Evolutionary conservation across 1,140 invertebrate genomes (phyloP).

Genomic region (Achroia grisella): DNA sequence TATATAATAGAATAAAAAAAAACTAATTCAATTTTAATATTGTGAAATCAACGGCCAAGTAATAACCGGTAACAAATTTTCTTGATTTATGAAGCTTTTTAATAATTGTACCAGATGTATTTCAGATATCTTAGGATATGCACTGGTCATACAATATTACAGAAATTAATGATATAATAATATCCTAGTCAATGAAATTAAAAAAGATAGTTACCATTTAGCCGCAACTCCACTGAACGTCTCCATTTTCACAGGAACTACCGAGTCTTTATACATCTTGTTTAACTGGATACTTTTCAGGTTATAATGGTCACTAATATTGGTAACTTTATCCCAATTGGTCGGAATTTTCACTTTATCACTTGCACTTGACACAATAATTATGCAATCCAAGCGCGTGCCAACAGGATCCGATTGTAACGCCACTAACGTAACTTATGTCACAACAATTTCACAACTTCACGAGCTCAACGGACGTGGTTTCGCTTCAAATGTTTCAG

Average conservation of each 20-base stretch:
- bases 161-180: too few relatives aligned
- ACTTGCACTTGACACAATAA: conserved; percentile 35
- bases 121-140: too few relatives aligned
- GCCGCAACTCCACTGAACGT: conserved; percentile 55
- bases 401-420: background rate
- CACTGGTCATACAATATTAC: too few relatives aligned
- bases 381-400: conserved; percentile 17
- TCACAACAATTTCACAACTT: conserved; percentile 66
- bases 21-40: too few relatives aligned
- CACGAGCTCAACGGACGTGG: conserved; percentile 24
- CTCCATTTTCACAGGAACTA: conserved; percentile 57
- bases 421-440: conserved; percentile 31
- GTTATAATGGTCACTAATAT: conserved; percentile 49
- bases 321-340: conserved; percentile 25
- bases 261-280: conserved; percentile 59
- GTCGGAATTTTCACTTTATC: conserved; percentile 38
- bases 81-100: too few relatives aligned
- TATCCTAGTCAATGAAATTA: too few relatives aligned
- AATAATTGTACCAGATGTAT: too few relatives aligned
- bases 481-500: conserved; percentile 20
- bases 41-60: too few relatives aligned
- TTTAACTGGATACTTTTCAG: conserved; percentile 50
- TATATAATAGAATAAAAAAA: too few relatives aligned
- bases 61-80: too few relatives aligned
- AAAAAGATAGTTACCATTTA: conserved; percentile 49